phyloP scores from a whole-genome alignment of 2,888 invertebrate genomes.

The Shargacucullia verbasci region DNA sequence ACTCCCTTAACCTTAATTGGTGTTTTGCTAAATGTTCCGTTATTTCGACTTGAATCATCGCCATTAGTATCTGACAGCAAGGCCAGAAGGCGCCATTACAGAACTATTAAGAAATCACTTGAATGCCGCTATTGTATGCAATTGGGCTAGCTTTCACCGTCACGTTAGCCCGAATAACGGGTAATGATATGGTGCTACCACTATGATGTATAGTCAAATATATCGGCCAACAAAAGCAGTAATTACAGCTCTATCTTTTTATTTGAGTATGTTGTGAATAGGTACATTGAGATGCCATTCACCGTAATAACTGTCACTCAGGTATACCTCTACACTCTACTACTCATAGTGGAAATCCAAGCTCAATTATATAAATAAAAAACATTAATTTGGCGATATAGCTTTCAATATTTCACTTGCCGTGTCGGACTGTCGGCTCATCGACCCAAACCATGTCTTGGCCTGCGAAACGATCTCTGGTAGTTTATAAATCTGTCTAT shows the following conservation, averaged over 20 bases:
- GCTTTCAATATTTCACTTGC: too few species aligned
- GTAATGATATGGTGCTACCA: constrained; percentile 52
- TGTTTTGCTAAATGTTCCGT: constrained; percentile 26
- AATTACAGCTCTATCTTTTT: constrained; percentile 31
- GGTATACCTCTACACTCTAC: background rate
- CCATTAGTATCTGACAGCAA: constrained; percentile 29
- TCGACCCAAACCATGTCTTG: too few species aligned
- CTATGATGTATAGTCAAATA: constrained; percentile 48
- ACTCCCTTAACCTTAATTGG: constrained; percentile 22
- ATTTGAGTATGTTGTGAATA: constrained; percentile 7
- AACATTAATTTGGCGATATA: background rate
- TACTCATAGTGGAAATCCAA: background rate
- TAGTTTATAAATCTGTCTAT: too few species aligned
- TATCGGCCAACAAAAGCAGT: constrained; percentile 30
- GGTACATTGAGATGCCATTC: constrained; percentile 8
- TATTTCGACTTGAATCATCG: constrained; percentile 27
- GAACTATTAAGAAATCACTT: constrained; percentile 1
- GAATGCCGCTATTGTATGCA: constrained; percentile 57
- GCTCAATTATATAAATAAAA: constrained; percentile 1
- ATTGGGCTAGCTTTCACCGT: constrained; percentile 58
- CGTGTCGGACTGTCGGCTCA: too few species aligned
- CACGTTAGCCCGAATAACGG: constrained; percentile 49
- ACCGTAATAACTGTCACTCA: constrained; percentile 8
- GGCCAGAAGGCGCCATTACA: constrained; percentile 17
- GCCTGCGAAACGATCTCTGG: too few species aligned